Base-by-base conservation (phyloP, 2,888 invertebrate genomes). In the Conomelus anceps region DNA sequence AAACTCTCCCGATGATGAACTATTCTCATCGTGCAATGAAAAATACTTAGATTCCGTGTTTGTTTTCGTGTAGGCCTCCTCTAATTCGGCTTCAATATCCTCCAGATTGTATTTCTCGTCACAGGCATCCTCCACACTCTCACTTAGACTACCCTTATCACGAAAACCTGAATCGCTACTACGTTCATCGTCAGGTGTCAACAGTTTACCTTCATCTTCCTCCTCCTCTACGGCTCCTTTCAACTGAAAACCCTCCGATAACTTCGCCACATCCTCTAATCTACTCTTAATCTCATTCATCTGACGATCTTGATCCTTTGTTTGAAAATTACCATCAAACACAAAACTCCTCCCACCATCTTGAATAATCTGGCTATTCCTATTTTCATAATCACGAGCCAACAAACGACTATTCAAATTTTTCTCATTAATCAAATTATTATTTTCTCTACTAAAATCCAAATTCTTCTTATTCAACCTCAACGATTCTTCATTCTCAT, bases 111-210 rank as follows among this genome's bases (percentile, higher is more conserved):
- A 92, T 89, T 92, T 92, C 84, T 92, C 92, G 90, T 92, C 92
- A 89, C 92, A 92, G 23, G 91, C 92, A 89, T 92, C 92, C 89
- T 92, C 92, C 88, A 92, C 92, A 86, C 92, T 92, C 88, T 92
- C 92, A 90, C 92, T 92, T 22, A 92, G 89, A 90, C 92, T 92
- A n/a, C 94, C 94, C 90, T 94, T 94, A 90, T 94, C 94, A 20
- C 94, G 92, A 89, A 94, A 94, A 87, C 94, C 94, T 22, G 94
- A 94, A 90, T 94, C 94, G n/a, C 94, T 94, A 90, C 94, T 94
- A 23, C 94, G 92, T 90, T 94, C 94, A 88, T 94, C 94, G 89
- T 94, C 94, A 0, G 94, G 94, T 0, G 94, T 94, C 22, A 93
- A 93, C n/a, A 93, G 91, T 88, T 93, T 93, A 34, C 93, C 93